Evolutionary conservation across 2,113 vertebrate genomes (phyloP).

Genomic region (Menura novaehollandiae): DNA sequence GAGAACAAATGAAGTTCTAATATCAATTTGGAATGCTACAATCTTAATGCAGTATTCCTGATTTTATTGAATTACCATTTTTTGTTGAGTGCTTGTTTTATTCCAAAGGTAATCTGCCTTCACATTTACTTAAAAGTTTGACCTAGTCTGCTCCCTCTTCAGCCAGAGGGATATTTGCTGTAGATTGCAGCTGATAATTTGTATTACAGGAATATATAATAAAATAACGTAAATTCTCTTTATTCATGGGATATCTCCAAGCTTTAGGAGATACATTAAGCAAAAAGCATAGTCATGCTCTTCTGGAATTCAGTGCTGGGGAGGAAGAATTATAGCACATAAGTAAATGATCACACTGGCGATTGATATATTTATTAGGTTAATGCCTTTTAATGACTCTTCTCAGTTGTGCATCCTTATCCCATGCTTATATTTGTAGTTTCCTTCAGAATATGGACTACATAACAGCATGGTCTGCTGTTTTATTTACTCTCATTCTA

Average conservation of each 20-base stretch:
- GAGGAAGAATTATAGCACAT: neutral
- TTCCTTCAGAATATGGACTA: neutral
- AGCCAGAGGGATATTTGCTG: neutral
- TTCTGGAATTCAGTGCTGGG: neutral
- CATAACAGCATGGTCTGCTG: neutral
- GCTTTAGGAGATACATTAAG: neutral
- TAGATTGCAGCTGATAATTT: neutral
- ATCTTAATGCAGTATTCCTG: neutral
- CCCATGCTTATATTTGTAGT: neutral
- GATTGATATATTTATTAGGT: neutral
- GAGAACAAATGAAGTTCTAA: conserved; percentile 29
- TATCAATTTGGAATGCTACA: conserved; percentile 2
- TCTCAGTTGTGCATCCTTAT: neutral
- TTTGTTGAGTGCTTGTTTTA: neutral
- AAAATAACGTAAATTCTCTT: neutral
- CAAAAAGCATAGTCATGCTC: neutral
- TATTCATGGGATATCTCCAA: neutral
- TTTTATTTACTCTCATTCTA: neutral
- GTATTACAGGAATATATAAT: neutral
- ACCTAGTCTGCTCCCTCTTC: neutral
- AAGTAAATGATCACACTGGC: neutral
- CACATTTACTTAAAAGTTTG: neutral
- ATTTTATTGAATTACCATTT: neutral
- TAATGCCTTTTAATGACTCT: neutral
- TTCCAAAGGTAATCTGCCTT: neutral